Conservation (phyloP, 2,888 invertebrate genomes). For the Notocelia uddmanniana region DNA sequence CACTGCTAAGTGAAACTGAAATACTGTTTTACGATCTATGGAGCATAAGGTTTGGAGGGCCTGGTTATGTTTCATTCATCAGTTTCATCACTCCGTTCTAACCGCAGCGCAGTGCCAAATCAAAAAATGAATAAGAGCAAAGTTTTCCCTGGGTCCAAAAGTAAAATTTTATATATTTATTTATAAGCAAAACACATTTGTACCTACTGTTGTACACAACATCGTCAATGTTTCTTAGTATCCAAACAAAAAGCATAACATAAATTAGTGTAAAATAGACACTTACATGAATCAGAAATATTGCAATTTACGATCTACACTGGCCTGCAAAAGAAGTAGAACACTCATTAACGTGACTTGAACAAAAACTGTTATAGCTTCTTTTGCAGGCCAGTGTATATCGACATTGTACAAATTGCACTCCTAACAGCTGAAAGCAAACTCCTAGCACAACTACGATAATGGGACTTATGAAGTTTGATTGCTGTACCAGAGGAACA, state of each 20-base stretch:
- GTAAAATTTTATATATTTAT: background rate
- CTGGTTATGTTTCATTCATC: no score
- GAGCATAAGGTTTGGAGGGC: background rate
- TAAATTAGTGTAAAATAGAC: background rate
- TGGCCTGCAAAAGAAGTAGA: no score
- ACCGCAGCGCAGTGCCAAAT: background rate
- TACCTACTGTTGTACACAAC: no score
- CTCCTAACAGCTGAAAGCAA: background rate
- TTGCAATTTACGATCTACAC: conserved; percentile 15
- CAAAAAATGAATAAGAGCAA: background rate
- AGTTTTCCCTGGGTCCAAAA: background rate
- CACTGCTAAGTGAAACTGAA: conserved; percentile 19
- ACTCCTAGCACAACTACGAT: conserved; percentile 22
- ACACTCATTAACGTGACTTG: no score
- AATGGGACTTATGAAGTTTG: conserved; percentile 30
- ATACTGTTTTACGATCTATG: background rate
- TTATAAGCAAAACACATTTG: background rate
- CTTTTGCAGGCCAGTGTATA: no score
- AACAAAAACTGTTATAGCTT: no score
- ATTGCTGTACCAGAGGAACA: conserved; percentile 25
- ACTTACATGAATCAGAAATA: conserved; percentile 2
- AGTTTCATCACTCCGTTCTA: background rate
- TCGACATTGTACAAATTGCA: conserved; percentile 4
- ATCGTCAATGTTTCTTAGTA: no score
- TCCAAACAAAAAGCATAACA: no score